Base-by-base conservation (phyloP, 1,140 invertebrate species). In the Probaryconus sp. region DNA sequence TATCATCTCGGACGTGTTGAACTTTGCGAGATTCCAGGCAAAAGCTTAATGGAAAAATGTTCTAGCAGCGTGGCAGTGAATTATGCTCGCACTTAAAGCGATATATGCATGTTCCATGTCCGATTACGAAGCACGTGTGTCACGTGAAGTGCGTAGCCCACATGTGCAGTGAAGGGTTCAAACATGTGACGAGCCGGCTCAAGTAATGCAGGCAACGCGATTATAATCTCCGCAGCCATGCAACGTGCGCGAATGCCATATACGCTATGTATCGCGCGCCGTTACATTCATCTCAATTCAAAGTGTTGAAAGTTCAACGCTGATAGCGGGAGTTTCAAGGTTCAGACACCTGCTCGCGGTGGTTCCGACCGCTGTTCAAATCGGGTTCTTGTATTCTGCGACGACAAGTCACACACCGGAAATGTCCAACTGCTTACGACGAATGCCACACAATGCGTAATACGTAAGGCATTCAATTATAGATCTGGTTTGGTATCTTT, bases 91-190 rank as follows among this genome's bases (percentile, higher is more conserved):
- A 35, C 20, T 30, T 40, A 26, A 20, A 40, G 43, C 17, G 42
- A 16, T 18, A 18, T 67, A 55, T 78, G 73, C 78, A 79, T 77
- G 78, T 51, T 45, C 38, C 26, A 13, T 16, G 60, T 26, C 10
- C 40, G 60, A 70, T 76, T 40, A 56, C 56, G 42, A 74, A 77
- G 69, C 81, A 82, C 81, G 81, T 82, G 81, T 70, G 70, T 70
- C 60, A 67, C 68, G 75, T 75, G 68, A 72, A 72, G 68, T 67
- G 68, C 64, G 71, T 73, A 60, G 61, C 63, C 63, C 67, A 68
- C 63, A 75, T 61, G 64, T 56, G 64, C 63, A 76, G 79, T 84
- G 81, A 82, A 82, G 79, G 81, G 78, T 77, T 81, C 71, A 71
- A 73, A 75, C 64, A 64, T 75, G 55, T 63, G 61, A 74, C 71